These are phyloP conservation scores for Julus scandinavius DNA, from an alignment of 2,888 invertebrate genomes.

Conservation along the genomic window DNA sequence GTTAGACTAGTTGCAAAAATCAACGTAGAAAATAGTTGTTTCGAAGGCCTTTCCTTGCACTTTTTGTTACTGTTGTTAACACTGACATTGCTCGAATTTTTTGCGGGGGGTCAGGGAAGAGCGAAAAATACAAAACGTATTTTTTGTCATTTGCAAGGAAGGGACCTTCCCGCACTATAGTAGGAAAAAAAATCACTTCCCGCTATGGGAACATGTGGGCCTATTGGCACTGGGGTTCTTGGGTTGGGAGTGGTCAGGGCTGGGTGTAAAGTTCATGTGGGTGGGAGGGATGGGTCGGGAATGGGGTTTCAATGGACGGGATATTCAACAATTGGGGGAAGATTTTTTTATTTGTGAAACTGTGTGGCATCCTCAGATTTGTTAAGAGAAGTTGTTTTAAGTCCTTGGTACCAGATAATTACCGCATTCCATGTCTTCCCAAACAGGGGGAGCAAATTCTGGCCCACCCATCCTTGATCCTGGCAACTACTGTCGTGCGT, in stretches of 20 bases:
- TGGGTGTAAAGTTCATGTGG: constrained; percentile 47
- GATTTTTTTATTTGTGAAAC: constrained; percentile 50
- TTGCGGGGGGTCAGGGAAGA: constrained; percentile 18
- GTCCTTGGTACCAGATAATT: constrained; percentile 48
- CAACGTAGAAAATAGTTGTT: constrained; percentile 43
- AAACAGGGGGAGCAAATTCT: constrained; percentile 53
- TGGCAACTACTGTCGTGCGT: constrained; percentile 6
- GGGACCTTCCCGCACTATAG: constrained; percentile 50
- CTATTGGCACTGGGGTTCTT: constrained; percentile 46
- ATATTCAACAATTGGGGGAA: constrained; percentile 31
- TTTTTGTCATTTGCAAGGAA: constrained; percentile 50
- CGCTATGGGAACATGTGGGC: constrained; percentile 45
- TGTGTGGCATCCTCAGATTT: constrained; percentile 50
- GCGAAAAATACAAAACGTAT: constrained; percentile 49
- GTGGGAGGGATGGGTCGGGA: constrained; percentile 21
- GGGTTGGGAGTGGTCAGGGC: constrained; percentile 46
- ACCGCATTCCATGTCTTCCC: constrained; percentile 55
- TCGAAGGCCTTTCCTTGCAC: constrained; percentile 37
- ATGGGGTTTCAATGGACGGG: constrained; percentile 31
- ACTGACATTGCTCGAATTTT: constrained; percentile 45
- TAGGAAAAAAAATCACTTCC: constrained; percentile 46
- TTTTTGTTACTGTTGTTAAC: constrained; percentile 48
- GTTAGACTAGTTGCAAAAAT: constrained; percentile 44
- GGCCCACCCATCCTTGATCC: constrained; percentile 39
- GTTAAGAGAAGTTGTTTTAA: constrained; percentile 45